phyloP scores from a whole-genome alignment of 2,888 invertebrate species.

The Caenorhabditis sp. region DNA sequence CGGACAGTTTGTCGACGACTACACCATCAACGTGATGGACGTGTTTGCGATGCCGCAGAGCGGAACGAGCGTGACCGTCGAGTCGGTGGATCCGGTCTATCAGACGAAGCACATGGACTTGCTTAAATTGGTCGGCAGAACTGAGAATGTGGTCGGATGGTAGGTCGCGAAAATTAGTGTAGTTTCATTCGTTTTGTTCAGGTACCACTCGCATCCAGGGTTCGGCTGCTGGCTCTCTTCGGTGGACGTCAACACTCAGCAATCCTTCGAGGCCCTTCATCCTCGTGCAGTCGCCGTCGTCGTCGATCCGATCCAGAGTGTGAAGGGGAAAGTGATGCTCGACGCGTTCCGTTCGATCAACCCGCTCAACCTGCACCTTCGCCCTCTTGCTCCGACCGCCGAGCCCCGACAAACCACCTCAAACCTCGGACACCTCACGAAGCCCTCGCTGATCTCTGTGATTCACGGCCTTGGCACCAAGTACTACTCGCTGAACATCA shows the following conservation, averaged over 20 bases:
- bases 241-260: conserved; percentile 85
- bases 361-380: conserved; percentile 50
- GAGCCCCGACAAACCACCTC: conserved; percentile 68
- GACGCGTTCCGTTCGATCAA: conserved; percentile 72
- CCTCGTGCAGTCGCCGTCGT: conserved; percentile 99
- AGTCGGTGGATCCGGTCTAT: conserved; percentile 69
- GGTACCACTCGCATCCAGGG: conserved; percentile 96
- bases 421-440: conserved; percentile 62
- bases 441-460: conserved; percentile 61
- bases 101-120: conserved; percentile 66
- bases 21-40: conserved; percentile 98
- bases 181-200: conserved; percentile 2
- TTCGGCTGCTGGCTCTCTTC: conserved; percentile 99
- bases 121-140: conserved; percentile 60
- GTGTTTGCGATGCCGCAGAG: conserved; percentile 99
- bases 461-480: conserved; percentile 68
- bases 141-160: conserved; percentile 70
- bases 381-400: conserved; percentile 66
- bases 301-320: conserved; percentile 98
- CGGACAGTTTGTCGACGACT: conserved; percentile 99
- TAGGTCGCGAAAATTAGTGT: conserved; percentile 2
- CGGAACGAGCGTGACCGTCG: conserved; percentile 70
- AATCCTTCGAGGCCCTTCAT: conserved; percentile 85
- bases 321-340: conserved; percentile 85
- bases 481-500: conserved; percentile 69